Conservation (phyloP, 2,113 vertebrate genomes). For the Pelecanoides urinatrix region DNA sequence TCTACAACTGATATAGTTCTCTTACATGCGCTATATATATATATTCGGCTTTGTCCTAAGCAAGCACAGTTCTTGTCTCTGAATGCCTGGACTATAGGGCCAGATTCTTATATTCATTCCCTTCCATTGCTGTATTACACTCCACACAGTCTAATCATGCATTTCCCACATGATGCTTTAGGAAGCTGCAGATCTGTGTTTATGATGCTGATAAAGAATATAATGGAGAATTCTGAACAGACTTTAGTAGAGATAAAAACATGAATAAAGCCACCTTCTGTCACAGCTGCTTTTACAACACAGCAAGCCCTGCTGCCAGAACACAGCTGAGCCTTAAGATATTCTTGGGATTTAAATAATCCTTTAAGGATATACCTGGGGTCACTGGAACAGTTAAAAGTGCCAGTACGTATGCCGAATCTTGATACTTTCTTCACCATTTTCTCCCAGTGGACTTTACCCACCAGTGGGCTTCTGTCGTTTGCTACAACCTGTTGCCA, state of each 20-base stretch:
- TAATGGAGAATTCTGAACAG: background rate
- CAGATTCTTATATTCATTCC: background rate
- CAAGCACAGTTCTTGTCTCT: background rate
- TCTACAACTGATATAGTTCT: background rate
- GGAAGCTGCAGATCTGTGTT: background rate
- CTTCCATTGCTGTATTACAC: background rate
- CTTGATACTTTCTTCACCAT: constrained; percentile 97
- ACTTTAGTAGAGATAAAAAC: background rate
- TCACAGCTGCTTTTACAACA: background rate
- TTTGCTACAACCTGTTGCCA: constrained; percentile 87
- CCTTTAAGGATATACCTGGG: constrained; percentile 78
- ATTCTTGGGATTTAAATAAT: background rate
- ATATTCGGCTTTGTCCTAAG: background rate
- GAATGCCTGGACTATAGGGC: background rate
- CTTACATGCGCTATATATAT: background rate
- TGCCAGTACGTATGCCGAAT: constrained; percentile 96
- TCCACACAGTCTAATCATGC: background rate
- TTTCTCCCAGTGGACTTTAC: constrained; percentile 91
- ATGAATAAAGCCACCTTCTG: background rate
- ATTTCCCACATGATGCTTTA: background rate
- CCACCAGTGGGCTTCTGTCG: constrained; percentile 87
- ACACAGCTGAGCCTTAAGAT: background rate
- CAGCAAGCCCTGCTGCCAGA: background rate
- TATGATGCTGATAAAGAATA: background rate
- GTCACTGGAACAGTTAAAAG: constrained; percentile 96